Base-by-base conservation (phyloP, 1,140 invertebrate species). In the Thaumetopoea pityocampa region DNA sequence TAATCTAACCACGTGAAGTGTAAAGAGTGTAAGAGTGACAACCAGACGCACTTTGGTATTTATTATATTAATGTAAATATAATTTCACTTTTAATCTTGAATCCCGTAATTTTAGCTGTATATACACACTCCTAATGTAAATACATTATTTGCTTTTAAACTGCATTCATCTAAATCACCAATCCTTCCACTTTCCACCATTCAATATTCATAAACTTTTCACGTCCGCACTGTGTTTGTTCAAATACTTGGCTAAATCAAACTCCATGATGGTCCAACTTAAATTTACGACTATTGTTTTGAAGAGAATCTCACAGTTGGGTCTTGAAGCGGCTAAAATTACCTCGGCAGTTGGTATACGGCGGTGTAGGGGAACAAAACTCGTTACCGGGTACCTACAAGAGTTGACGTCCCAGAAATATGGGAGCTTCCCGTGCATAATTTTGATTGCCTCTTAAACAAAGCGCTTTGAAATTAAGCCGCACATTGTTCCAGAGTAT, bases 241-340 rank as follows among this genome's bases (percentile, higher is more conserved):
- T 41, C 28, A 41, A 41, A 30, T 9, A 41, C 27, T 40, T 32
- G 48, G 59, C 56, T 68, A 60, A 35, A 64, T 59, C 57, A 58
- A 64, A 59, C 60, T 65, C 60, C 56, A 55, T 53, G 47, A 55
- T 49, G 38, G 55, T 42, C 23, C 18, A 11, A 23, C 44, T 52
- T 43, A 41, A 38, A 68, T 70, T 70, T 66, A 67, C 50, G 53
- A 55, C 46, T 41, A 61, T 59, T 69, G 64, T 61, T 58, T 57
- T 54, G 60, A 60, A 49, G 56, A 49, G 33, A 43, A 23, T 38
- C 29, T 22, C 38, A 36, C 41, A 51, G 50, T 42, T 28, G 50
- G 46, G 51, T 53, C 28, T 44, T 38, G 28, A 23, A 30, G 24
- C 10, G 14, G 45, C 40, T 43, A 41, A 45, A 44, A 58, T 53